These are phyloP conservation scores for Montipora capitata DNA, from an alignment of 92 coral and sea anemone species.

Conservation along the genomic window DNA sequence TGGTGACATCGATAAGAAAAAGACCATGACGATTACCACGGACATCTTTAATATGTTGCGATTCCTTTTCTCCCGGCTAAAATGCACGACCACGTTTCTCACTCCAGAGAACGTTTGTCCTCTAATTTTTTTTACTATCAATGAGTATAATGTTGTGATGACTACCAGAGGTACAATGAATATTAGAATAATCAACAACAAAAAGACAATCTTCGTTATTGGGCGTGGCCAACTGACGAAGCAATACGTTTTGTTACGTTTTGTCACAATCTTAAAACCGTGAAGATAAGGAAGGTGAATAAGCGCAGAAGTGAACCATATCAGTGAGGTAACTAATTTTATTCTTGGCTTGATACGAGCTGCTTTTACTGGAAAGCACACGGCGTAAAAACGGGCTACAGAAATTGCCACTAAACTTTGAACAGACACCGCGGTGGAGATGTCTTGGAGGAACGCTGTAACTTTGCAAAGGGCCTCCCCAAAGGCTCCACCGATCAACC, in stretches of 20 bases:
- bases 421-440: slow-evolving; percentile 81
- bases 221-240: slow-evolving; percentile 61
- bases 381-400: slow-evolving; percentile 81
- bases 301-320: slow-evolving; percentile 65
- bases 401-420: slow-evolving; percentile 72
- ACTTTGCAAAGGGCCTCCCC: slow-evolving; percentile 75
- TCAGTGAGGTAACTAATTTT: slow-evolving; percentile 49
- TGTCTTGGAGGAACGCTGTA: slow-evolving; percentile 76
- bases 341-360: slow-evolving; percentile 66
- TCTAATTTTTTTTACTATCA: slow-evolving; percentile 67
- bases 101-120: slow-evolving; percentile 65
- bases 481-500: slow-evolving; percentile 74
- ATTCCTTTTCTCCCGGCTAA: slow-evolving; percentile 60
- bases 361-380: slow-evolving; percentile 63
- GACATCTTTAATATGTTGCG: slow-evolving; percentile 69
- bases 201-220: slow-evolving; percentile 60
- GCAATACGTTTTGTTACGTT: slow-evolving; percentile 59
- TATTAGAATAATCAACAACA: slow-evolving; percentile 56
- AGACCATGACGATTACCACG: slow-evolving; percentile 70
- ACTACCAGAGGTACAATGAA: slow-evolving; percentile 67
- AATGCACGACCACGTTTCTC: slow-evolving; percentile 57
- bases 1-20: slow-evolving; percentile 81
- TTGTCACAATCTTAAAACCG: slow-evolving; percentile 61
- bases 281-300: slow-evolving; percentile 75
- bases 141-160: slow-evolving; percentile 55